A percentile compares a stretch with the other conserved stretches of the same genome.
These are phyloP conservation scores for Archivesica marissinica DNA, from an alignment of 1,140 invertebrate species.

Conservation along the genomic window DNA sequence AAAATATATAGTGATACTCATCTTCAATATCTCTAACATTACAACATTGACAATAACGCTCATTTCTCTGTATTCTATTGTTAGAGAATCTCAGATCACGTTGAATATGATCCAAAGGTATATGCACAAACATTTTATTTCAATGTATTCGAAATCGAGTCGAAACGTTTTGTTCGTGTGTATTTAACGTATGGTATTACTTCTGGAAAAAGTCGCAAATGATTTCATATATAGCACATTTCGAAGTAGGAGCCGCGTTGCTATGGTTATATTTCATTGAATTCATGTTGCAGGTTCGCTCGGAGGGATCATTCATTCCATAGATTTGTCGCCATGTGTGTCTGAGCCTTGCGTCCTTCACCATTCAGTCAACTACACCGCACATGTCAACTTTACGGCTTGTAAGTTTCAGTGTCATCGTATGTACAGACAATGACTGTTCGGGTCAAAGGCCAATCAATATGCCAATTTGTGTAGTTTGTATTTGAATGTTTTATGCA, in stretches of 20 bases:
- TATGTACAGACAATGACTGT: neutral
- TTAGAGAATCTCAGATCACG: too few species aligned
- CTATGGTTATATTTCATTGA: neutral
- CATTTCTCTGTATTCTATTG: too few species aligned
- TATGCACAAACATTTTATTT: too few species aligned
- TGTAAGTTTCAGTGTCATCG: conserved; percentile 29
- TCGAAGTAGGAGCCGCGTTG: neutral
- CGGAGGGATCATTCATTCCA: conserved; percentile 29
- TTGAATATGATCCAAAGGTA: too few species aligned
- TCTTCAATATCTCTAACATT: too few species aligned
- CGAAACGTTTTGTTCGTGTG: too few species aligned
- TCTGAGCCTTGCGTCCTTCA: conserved; percentile 44
- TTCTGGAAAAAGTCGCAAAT: too few species aligned
- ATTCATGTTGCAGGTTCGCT: conserved; percentile 28
- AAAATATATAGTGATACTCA: too few species aligned
- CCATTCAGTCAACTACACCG: neutral
- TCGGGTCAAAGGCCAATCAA: neutral
- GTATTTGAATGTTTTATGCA: neutral
- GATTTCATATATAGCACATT: too few species aligned
- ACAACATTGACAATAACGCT: too few species aligned
- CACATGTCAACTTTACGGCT: conserved; percentile 47
- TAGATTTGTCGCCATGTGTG: conserved; percentile 34
- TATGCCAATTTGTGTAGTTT: neutral
- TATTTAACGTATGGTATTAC: too few species aligned
- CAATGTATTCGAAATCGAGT: too few species aligned